A percentile compares a stretch with the other conserved stretches of the same genome.
Conservation (phyloP, 2,113 vertebrate species). For the Neogobius melanostomus region DNA sequence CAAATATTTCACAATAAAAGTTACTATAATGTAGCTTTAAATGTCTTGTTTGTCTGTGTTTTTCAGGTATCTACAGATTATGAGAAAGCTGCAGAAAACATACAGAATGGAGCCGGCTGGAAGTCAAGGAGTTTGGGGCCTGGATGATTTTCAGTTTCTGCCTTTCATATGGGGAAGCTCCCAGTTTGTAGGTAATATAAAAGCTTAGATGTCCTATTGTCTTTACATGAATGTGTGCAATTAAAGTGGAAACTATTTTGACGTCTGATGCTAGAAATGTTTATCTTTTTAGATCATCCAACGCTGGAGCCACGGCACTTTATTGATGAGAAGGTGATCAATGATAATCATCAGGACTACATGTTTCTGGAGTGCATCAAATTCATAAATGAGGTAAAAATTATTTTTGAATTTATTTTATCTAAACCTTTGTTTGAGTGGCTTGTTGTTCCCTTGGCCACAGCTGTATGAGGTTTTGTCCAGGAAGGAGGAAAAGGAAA, state of each 20-base stretch:
- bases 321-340: slow-evolving; percentile 89
- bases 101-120: slow-evolving; percentile 98
- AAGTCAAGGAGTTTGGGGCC: slow-evolving; percentile 97
- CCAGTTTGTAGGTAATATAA: slow-evolving; percentile 82
- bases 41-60: not conserved
- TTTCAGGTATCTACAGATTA: slow-evolving; percentile 88
- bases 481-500: slow-evolving; percentile 44
- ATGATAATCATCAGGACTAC: slow-evolving; percentile 91
- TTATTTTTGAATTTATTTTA: not conserved
- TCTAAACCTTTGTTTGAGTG: not conserved
- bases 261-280: slow-evolving; percentile 29
- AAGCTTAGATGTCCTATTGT: not conserved
- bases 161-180: slow-evolving; percentile 98
- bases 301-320: slow-evolving; percentile 91
- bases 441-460: not conserved
- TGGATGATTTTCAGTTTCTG: slow-evolving; percentile 97
- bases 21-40: not conserved
- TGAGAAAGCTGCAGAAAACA: slow-evolving; percentile 93
- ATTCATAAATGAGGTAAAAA: slow-evolving; percentile 84
- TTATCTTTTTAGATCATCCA: slow-evolving; percentile 81
- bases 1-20: not conserved
- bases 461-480: slow-evolving; percentile 28
- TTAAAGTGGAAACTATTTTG: not conserved
- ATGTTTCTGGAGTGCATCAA: slow-evolving; percentile 97
- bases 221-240: not conserved